Evolutionary conservation across 2,797 vertebrate genomes (phyloP), one percentile per base, ranked within the genome.

Genomic region (Merluccius polli): DNA sequence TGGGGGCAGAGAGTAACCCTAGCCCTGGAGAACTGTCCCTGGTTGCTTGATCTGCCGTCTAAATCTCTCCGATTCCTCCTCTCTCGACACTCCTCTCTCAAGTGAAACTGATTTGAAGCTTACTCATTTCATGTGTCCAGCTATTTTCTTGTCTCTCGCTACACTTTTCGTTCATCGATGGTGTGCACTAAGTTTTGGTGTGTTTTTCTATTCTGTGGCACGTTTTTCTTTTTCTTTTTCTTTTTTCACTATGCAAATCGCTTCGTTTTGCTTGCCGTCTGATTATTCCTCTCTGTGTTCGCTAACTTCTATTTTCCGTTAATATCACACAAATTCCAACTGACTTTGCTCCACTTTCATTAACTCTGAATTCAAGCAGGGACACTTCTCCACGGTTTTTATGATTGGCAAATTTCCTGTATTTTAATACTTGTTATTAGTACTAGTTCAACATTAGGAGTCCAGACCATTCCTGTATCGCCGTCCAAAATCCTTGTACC

Each of bases 381-480:
- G 90, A 90, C 93, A 84, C 86, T 95, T 95, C 94, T 95, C 93
- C 94, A 90, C 74, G 94, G 94, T 91, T 73, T 65, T 78, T 74
- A 75, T 75, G 75, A 30, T n/a, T 70, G 38, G 36, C 63, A 32
- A 73, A 30, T 73, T 67, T 36, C 7, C 71, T 36, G 35, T 71
- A 44, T 27, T 75, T 33, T 68, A 72, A 4, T 44, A 15, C 41
- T 44, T 2, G 41, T 59, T 7, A 8, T 5, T 59, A 9, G 7
- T 59, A 24, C 21, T 24, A 59, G 52, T 59, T 59, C 52, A 48
- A 18, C 44, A 21, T 48, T 48, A 48, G 15, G 44, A 48, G 18
- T 48, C 18, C 44, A 48, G 33, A 35, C 38, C 38, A 48, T 48
- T 48, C 44, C 44, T 16, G 38, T 16, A 41, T 41, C 38, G 16